A percentile compares a stretch with the other conserved stretches of the same genome.
Evolutionary conservation across 2,888 invertebrate species (phyloP).

Genomic region (Augiades crinisus): DNA sequence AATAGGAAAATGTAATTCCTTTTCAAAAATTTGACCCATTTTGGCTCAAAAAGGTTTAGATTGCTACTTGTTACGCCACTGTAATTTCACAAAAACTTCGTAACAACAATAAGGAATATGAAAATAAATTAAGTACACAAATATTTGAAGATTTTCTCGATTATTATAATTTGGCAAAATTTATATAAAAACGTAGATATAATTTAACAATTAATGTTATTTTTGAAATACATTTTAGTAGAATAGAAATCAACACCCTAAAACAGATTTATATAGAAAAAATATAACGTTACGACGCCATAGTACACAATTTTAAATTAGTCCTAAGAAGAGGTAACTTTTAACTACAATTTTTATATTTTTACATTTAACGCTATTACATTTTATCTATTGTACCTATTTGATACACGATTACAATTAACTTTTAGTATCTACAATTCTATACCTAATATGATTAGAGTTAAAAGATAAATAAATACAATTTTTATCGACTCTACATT

Average conservation of each 20-base stretch:
- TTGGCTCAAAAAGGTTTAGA: no score
- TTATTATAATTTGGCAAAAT: conserved; percentile 62
- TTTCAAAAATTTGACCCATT: no score
- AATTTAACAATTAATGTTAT: conserved; percentile 38
- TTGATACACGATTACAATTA: conserved; percentile 66
- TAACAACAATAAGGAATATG: conserved; percentile 4
- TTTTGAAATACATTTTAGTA: conserved; percentile 51
- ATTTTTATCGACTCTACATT: conserved; percentile 6
- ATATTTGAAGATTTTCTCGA: conserved; percentile 29
- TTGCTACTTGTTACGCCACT: no score
- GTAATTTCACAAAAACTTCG: conserved; percentile 4
- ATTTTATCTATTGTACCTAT: conserved; percentile 52
- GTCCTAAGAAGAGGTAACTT: conserved; percentile 50
- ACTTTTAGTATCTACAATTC: conserved; percentile 61
- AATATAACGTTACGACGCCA: conserved; percentile 35
- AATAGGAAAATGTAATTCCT: no score
- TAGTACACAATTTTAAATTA: conserved; percentile 51
- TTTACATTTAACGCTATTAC: conserved; percentile 31
- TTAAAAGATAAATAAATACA: conserved; percentile 21
- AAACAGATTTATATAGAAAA: conserved; percentile 51
- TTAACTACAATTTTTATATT: conserved; percentile 26
- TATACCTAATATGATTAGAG: conserved; percentile 27
- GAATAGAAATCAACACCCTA: conserved; percentile 47
- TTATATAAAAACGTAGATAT: conserved; percentile 56
- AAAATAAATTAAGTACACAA: conserved; percentile 14